Conservation (phyloP, 2,888 invertebrate species). For the Drymonia ruficornis region DNA sequence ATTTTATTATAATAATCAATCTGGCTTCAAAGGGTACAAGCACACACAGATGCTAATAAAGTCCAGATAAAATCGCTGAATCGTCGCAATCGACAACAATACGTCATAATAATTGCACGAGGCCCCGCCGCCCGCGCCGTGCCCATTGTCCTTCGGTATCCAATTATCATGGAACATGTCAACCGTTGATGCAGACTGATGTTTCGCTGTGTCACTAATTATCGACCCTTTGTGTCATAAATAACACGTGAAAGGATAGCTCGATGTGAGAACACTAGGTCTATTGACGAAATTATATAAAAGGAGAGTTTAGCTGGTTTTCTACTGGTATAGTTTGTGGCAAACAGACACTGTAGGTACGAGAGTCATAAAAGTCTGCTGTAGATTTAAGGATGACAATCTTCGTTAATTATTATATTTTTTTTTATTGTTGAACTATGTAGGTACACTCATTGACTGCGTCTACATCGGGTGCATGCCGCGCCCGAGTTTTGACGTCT, state of each 20-base stretch:
- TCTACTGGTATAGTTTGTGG: too few relatives aligned
- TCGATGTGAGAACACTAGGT: slow-evolving; percentile 2
- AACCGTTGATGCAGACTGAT: slow-evolving; percentile 69
- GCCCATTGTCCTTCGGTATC: slow-evolving; percentile 71
- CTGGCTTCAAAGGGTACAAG: not conserved
- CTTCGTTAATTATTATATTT: too few relatives aligned
- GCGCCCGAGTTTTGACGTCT: too few relatives aligned
- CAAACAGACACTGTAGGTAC: too few relatives aligned
- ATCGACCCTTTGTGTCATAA: slow-evolving; percentile 61
- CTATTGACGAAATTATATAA: not conserved
- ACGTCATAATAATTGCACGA: slow-evolving; percentile 71
- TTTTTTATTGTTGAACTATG: too few relatives aligned
- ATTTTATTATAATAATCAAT: not conserved
- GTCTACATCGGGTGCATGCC: too few relatives aligned
- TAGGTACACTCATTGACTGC: too few relatives aligned
- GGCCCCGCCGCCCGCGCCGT: slow-evolving; percentile 50
- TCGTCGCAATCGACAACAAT: slow-evolving; percentile 72
- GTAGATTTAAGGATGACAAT: too few relatives aligned
- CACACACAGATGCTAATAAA: slow-evolving; percentile 38
- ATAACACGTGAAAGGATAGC: slow-evolving; percentile 16
- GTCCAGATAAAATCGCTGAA: slow-evolving; percentile 57
- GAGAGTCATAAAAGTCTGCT: too few relatives aligned
- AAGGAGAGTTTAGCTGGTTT: too few relatives aligned
- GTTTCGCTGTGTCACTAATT: slow-evolving; percentile 69
- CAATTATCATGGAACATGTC: slow-evolving; percentile 79